A percentile compares a stretch with the other conserved stretches of the same genome.
Conservation (phyloP, 2,797 vertebrate species). For the Acanthornis magna region DNA sequence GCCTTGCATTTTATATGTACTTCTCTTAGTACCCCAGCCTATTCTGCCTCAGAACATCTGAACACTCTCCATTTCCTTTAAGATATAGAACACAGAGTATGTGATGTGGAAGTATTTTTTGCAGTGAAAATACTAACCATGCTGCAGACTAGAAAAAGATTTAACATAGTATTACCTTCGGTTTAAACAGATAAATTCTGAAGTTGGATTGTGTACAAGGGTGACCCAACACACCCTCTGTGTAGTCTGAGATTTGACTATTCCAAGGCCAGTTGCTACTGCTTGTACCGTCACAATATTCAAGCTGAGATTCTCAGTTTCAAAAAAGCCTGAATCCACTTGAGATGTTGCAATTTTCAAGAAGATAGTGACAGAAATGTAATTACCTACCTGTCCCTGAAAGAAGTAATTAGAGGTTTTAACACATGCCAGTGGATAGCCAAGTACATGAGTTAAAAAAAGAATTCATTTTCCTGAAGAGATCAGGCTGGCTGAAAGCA, state of each 20-base stretch:
- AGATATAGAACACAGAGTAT: background rate
- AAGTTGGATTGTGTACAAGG: background rate
- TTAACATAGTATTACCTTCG: background rate
- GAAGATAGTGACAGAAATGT: background rate
- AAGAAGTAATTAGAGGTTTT: slow-evolving; percentile 11
- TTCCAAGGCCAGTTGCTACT: background rate
- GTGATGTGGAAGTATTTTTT: background rate
- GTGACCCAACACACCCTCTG: background rate
- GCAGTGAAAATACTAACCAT: background rate
- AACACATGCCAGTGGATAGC: background rate
- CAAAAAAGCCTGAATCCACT: background rate
- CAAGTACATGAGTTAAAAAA: background rate
- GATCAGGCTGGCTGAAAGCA: background rate
- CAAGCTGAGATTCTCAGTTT: background rate
- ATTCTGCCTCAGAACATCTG: background rate
- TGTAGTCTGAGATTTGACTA: background rate
- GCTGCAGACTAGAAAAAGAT: background rate
- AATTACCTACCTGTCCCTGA: background rate
- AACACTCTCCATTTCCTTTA: background rate
- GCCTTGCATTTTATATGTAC: no score
- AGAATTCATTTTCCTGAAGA: slow-evolving; percentile 14
- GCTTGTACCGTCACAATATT: background rate
- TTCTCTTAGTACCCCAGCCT: background rate
- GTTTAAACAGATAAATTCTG: background rate
- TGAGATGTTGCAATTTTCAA: background rate